These are phyloP conservation scores for Philypnodon macrostomus DNA, from an alignment of 2,797 vertebrate species.

Conservation along the genomic window DNA sequence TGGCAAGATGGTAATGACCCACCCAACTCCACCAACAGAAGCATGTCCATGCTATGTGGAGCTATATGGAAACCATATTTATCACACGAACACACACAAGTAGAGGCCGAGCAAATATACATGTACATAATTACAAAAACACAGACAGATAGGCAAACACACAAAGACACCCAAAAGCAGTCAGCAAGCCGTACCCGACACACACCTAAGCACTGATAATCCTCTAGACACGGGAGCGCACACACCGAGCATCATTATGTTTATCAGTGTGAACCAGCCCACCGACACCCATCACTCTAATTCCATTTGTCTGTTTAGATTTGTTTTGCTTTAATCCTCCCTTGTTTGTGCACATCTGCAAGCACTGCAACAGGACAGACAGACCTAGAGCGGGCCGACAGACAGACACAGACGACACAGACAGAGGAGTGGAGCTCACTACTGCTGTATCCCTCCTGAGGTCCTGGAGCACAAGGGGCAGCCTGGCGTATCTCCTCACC, in stretches of 20 bases:
- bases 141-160: slow-evolving; percentile 78
- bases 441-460: slow-evolving; percentile 52
- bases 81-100: slow-evolving; percentile 63
- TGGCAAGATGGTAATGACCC: slow-evolving; percentile 37
- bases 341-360: slow-evolving; percentile 82
- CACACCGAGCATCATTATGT: slow-evolving; percentile 76
- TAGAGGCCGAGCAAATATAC: slow-evolving; percentile 71
- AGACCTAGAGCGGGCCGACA: slow-evolving; percentile 3
- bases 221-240: slow-evolving; percentile 71
- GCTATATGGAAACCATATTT: slow-evolving; percentile 62
- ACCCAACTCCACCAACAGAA: slow-evolving; percentile 33
- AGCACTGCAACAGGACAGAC: slow-evolving; percentile 60
- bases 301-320: slow-evolving; percentile 85
- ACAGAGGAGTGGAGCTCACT: slow-evolving; percentile 39
- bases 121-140: slow-evolving; percentile 82
- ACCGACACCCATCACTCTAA: slow-evolving; percentile 83
- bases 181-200: slow-evolving; percentile 76
- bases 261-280: slow-evolving; percentile 82
- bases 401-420: slow-evolving; percentile 16
- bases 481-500: slow-evolving; percentile 65
- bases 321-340: slow-evolving; percentile 82
- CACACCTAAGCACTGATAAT: slow-evolving; percentile 80
- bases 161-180: slow-evolving; percentile 79
- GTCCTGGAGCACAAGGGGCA: slow-evolving; percentile 61
- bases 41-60: slow-evolving; percentile 41